Evolutionary conservation across 2,113 vertebrate species (phyloP).

Genomic region (Dromaius novaehollandiae): DNA sequence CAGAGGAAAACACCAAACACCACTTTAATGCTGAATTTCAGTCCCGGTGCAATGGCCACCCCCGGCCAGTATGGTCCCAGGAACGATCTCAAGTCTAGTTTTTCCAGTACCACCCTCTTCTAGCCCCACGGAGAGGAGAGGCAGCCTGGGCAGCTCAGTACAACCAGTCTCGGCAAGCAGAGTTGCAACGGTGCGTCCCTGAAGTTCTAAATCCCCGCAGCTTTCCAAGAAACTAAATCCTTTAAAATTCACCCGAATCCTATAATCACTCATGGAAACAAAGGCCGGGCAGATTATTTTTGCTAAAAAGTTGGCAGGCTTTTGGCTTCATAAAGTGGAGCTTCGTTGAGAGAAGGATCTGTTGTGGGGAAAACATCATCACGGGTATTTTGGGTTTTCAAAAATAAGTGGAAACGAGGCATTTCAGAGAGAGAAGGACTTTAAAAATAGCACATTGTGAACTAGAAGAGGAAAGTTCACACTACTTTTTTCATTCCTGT

Average conservation of each 20-base stretch:
- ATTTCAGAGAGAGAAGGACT: neutral
- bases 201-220: neutral
- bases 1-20: neutral
- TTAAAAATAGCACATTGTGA: neutral
- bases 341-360: neutral
- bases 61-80: neutral
- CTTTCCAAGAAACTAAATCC: slow-evolving; percentile 61
- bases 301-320: neutral
- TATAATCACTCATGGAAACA: neutral
- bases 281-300: neutral
- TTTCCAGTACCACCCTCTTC: neutral
- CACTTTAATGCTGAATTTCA: neutral
- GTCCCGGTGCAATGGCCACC: no score
- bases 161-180: neutral
- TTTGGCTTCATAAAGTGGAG: neutral
- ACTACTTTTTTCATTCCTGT: neutral
- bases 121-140: accelerated
- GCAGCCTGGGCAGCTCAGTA: accelerated
- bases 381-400: neutral
- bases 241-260: slow-evolving; percentile 28
- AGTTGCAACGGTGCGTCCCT: neutral
- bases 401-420: neutral
- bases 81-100: accelerated
- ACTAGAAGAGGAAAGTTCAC: neutral
- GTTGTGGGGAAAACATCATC: accelerated